Evolutionary conservation across 92 coral and sea anemone genomes (phyloP), one percentile per base, ranked within the genome.

Genomic region (Porites cylindrica): DNA sequence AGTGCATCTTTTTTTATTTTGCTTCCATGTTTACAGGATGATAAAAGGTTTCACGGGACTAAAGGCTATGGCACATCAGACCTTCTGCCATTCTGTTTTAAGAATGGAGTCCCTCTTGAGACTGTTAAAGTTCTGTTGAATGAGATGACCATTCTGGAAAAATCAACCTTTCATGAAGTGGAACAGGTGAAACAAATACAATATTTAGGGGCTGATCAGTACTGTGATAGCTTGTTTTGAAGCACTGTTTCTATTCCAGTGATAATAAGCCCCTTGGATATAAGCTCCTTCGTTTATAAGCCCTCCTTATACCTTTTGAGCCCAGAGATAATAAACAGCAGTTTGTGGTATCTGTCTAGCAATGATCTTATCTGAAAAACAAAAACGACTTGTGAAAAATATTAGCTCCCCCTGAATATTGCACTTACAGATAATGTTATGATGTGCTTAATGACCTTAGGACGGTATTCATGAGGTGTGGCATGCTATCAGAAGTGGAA

Each of bases 401-500:
- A 38, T 38, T 38, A 38, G 47, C 47, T 38, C 6, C 47, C 6
- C 0, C 47, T 38, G 47, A 38, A 38, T 38, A 38, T 38, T 38
- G 47, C 47, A 38, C 47, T 38, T 72, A 3, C 53, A 12, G 16
- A 7, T 11, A 43, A 2, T 50, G 29, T 18, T 72, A 53, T 24
- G 9, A 38, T 38, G 47, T 38, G 47, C 47, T 32, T 72, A 29
- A 17, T 21, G 1, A 61, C 7, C 18, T 47, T 47, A 94, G 96
- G 73, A 59, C 63, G 90, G 83, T n/a, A 85, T 91, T 70, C 65
- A 88, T 5, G 64, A 66, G 6, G 75, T 95, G 3, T 95, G 95
- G 90, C 54, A 67, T 58, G 98, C 98, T 7, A 90, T 95, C 60
- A 90, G 98, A 13, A 52, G 77, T 82, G 98, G 98, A 19, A 93